Evolutionary conservation across 1,140 invertebrate species (phyloP), one percentile per base, ranked within the genome.

Genomic region (Copidosoma floridanum): DNA sequence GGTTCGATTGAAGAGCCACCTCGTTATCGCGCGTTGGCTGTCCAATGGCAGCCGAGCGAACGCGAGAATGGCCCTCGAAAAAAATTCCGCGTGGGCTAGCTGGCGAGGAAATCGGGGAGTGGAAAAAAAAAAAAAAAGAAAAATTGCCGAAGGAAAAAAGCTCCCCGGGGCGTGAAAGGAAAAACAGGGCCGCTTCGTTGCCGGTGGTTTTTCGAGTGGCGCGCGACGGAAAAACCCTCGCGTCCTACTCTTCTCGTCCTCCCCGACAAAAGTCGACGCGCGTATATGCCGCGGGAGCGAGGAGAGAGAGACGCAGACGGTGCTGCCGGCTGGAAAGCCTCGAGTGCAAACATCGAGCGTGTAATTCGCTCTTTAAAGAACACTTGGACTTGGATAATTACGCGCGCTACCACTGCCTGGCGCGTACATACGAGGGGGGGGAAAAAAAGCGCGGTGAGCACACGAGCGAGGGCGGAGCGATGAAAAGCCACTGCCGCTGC

Each of bases 331-430:
- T 27, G 16, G 24, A 57, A 43, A 59, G 35, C 54, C 38, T 16
- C 41, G 48, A 56, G 18, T 66, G 72, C 65, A 78, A 78, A 78
- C 73, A 80, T 80, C 72, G 72, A 76, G 72, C 75, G 74, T 74
- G 72, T 78, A 79, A 81, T 79, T 79, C 71, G 72, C 74, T 78
- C 72, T 78, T 79, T 78, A 78, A 75, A 78, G 75, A 79, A 78
- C 73, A 78, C 75, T 79, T 75, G 75, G 71, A 76, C 76, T n/a
- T n/a, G n/a, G 73, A 75, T 78, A 79, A 78, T 78, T 76, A 78
- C 69, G 68, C 65, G 38, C 59, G 57, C 65, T 61, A 66, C 61
- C 40, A 54, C 57, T 63, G 57, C 47, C 40, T 66, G 64, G 67
- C 68, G 69, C 60, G 66, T 64, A 57, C 65, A 63, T 64, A 65